Evolutionary conservation across 2,888 invertebrate genomes (phyloP), one percentile per base, ranked within the genome.

Genomic region (Nemotelus nigrinus): DNA sequence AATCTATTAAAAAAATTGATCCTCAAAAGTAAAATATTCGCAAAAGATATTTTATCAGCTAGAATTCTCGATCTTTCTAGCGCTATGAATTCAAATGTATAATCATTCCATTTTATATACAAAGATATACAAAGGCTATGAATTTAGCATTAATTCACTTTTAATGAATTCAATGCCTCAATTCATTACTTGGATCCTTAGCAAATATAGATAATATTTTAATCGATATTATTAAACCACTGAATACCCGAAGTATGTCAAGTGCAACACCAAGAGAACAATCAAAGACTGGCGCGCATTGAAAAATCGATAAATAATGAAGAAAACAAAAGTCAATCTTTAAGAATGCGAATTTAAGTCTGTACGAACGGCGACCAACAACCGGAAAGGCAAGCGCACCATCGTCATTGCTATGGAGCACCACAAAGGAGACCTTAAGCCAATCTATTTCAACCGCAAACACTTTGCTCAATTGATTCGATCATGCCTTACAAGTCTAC

Each of bases 401-500:
- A 72, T 25, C 25, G 25, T 25, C 25, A 25, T 25, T 25, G 25
- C 25, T 25, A 25, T 25, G 25, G 25, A 25, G 25, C 25, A 25
- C 25, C 25, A 25, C 25, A 1, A 25, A 25, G 25, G 25, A 25
- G 25, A 25, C 25, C 25, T 25, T 25, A 58, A 72, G 58, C 58
- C 47, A 57, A 74, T 74, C 63, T 63, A 74, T 74, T 53, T 41
- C 50, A 63, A 74, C 74, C 74, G 74, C 74, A 74, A 74, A 60
- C 74, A 47, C 48, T 74, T 74, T 63, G 50, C n/a, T 60, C 60
- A 74, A 63, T 74, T 47, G 47, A 63, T 74, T 43, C n/a, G 43
- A 70, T 43, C 63, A 44, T 60, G 47, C 25, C 6, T 74, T 74
- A 60, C 10, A 47, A 58, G 58, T 72, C 57, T 57, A 10, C 70